Conservation (phyloP, 2,888 invertebrate genomes). For the Drosophila maculinotata region DNA sequence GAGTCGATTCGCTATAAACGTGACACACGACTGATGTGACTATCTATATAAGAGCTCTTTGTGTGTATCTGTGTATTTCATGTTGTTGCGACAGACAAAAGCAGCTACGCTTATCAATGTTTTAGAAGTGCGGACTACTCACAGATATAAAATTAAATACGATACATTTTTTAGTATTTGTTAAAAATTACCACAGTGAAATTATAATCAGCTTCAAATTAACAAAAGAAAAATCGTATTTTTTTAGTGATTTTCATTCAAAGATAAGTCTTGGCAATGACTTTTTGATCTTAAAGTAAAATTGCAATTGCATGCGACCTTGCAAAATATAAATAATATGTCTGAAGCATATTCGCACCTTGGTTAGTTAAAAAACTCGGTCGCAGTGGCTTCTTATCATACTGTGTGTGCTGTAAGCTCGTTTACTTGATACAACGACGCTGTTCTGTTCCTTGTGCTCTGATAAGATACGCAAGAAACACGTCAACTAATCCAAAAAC, state of each 20-base stretch:
- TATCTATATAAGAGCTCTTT: conserved; percentile 23
- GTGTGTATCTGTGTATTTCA: conserved; percentile 13
- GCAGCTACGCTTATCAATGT: conserved; percentile 32
- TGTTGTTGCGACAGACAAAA: conserved; percentile 13
- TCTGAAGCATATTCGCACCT: background rate
- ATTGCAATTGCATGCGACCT: conserved; percentile 11
- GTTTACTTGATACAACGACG: conserved; percentile 22
- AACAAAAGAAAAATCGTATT: too few relatives aligned
- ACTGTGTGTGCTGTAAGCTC: background rate
- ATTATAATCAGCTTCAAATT: too few relatives aligned
- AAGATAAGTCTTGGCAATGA: too few relatives aligned
- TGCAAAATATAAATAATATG: conserved; percentile 8
- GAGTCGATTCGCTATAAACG: conserved; percentile 31
- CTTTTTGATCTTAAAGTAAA: too few relatives aligned
- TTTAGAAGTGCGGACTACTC: too few relatives aligned
- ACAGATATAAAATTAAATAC: too few relatives aligned
- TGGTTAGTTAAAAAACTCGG: background rate
- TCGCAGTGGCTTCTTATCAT: conserved; percentile 21
- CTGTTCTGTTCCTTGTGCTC: conserved; percentile 15
- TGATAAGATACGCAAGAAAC: conserved; percentile 63
- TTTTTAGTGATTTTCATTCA: too few relatives aligned
- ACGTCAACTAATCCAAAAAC: conserved; percentile 53
- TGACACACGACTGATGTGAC: conserved; percentile 38
- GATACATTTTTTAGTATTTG: too few relatives aligned
- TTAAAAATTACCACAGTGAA: too few relatives aligned